A percentile compares a stretch with the other conserved stretches of the same genome.
These are phyloP conservation scores for Notechis scutatus DNA, from an alignment of 2,113 vertebrate genomes.

Conservation along the genomic window DNA sequence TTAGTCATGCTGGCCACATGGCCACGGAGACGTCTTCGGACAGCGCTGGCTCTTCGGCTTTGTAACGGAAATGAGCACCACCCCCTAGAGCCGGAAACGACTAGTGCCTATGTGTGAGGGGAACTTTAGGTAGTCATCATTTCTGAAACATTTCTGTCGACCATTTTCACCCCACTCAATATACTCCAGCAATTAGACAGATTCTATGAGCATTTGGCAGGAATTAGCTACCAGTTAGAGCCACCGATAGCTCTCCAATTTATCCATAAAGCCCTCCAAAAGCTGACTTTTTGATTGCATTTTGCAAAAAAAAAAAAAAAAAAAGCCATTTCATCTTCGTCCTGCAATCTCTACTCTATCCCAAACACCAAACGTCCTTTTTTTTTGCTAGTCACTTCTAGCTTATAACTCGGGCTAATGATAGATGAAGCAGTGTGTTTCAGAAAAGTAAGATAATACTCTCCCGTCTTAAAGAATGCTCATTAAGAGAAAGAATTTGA, in stretches of 20 bases:
- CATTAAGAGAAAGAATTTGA: background rate
- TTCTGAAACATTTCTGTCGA: background rate
- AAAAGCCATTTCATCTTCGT: background rate
- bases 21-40: too few species aligned
- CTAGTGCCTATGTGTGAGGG: too few species aligned
- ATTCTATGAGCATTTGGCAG: background rate
- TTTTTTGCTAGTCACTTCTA: background rate
- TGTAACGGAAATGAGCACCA: too few species aligned
- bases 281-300: background rate
- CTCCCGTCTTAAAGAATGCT: background rate
- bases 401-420: background rate
- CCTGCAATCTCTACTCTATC: background rate
- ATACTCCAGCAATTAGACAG: background rate
- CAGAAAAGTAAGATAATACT: background rate
- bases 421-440: background rate
- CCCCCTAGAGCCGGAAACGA: too few species aligned
- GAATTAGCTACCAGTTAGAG: background rate
- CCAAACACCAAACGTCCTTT: background rate
- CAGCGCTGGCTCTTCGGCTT: too few species aligned
- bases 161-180: background rate
- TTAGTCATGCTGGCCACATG: too few species aligned
- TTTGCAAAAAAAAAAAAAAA: background rate
- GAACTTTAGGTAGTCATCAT: too few species aligned
- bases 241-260: background rate
- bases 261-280: background rate